phyloP scores from a whole-genome alignment of 2,113 vertebrate species.

The Amphiprion percula region DNA sequence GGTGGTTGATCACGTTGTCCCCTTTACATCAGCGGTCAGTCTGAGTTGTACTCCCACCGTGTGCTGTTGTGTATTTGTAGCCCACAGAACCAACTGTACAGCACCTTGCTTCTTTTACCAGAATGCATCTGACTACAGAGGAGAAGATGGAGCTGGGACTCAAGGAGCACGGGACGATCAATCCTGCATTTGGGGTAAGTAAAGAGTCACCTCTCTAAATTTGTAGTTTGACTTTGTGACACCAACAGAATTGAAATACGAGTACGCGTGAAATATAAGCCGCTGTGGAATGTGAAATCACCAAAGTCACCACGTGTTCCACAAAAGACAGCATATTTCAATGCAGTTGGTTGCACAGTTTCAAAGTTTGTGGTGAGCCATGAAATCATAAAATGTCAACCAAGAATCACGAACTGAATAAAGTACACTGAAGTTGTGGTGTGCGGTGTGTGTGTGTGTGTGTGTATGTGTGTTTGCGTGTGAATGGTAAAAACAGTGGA shows the following conservation, averaged over 20 bases:
- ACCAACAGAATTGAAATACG: not conserved
- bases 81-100: not conserved
- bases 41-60: not conserved
- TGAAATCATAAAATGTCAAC: not conserved
- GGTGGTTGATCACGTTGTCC: not conserved
- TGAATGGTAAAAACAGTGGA: not conserved
- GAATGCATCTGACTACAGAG: slow-evolving; percentile 73
- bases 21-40: not conserved
- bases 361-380: not conserved
- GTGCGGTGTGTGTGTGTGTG: no score
- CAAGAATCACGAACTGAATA: not conserved
- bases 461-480: not conserved
- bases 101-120: slow-evolving; percentile 6
- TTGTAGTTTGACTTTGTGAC: not conserved
- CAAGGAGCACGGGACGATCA: slow-evolving; percentile 52
- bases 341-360: not conserved
- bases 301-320: slow-evolving; percentile 10
- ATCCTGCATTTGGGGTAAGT: slow-evolving; percentile 76
- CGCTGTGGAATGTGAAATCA: slow-evolving; percentile 66
- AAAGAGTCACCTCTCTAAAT: not conserved
- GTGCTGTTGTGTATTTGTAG: not conserved
- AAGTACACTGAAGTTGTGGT: no score
- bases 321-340: slow-evolving; percentile 12
- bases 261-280: slow-evolving; percentile 46
- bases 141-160: slow-evolving; percentile 68